These are phyloP conservation scores for Habropoda laboriosa DNA, from an alignment of 1,140 invertebrate genomes.

Conservation along the genomic window DNA sequence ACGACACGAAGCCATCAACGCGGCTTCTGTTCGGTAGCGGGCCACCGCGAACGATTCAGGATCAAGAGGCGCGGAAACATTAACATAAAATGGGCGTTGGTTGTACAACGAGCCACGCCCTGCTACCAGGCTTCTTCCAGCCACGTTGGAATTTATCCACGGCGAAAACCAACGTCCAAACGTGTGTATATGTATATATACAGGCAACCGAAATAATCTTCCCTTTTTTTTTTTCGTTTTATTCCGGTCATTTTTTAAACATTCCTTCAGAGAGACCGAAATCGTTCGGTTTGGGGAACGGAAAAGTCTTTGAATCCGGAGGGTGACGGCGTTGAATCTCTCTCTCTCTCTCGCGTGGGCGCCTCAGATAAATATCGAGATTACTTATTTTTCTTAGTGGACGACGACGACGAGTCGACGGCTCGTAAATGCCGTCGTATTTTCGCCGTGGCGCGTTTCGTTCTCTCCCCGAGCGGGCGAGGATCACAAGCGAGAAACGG, in stretches of 20 bases:
- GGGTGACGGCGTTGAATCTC: slow-evolving; percentile 4
- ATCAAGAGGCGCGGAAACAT: slow-evolving; percentile 58
- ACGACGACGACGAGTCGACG: slow-evolving; percentile 63
- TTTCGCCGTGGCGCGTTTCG: slow-evolving; percentile 48
- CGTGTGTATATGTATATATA: too few species aligned
- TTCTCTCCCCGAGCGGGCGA: slow-evolving; percentile 13
- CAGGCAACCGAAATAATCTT: background rate
- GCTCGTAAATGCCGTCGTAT: slow-evolving; percentile 69
- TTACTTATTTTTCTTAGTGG: slow-evolving; percentile 66
- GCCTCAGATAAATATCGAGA: slow-evolving; percentile 67
- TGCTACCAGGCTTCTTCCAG: slow-evolving; percentile 29
- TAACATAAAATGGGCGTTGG: slow-evolving; percentile 80
- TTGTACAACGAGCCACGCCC: slow-evolving; percentile 72
- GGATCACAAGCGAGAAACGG: slow-evolving; percentile 14
- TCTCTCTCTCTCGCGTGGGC: slow-evolving; percentile 59
- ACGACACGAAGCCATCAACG: slow-evolving; percentile 54
- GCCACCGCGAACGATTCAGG: slow-evolving; percentile 21
- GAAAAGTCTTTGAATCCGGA: slow-evolving; percentile 33
- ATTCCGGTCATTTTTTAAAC: too few species aligned
- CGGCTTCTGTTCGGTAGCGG: slow-evolving; percentile 51
- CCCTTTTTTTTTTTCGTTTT: too few species aligned
- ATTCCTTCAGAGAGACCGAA: background rate
- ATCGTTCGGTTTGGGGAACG: slow-evolving; percentile 34
- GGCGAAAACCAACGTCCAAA: slow-evolving; percentile 32
- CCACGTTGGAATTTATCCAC: slow-evolving; percentile 57